Percentiles rank a stretch among this genome's conserved stretches.
Evolutionary conservation across 2,797 vertebrate species (phyloP).

Genomic region (Hybognathus amarus): DNA sequence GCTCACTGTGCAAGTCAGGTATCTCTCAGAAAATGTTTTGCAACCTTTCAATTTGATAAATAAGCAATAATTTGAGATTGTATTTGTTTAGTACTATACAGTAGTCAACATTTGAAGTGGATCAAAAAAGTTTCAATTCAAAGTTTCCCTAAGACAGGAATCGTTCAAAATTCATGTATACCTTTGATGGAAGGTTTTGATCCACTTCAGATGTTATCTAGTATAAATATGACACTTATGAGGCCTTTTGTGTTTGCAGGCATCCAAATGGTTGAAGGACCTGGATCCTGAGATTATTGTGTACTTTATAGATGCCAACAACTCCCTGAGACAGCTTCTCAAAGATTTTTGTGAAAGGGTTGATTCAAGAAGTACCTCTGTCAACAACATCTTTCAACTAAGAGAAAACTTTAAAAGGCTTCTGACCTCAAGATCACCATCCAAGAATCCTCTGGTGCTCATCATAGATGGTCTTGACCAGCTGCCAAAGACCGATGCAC

Average conservation of each 20-base stretch:
- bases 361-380: slow-evolving; percentile 27
- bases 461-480: slow-evolving; percentile 79
- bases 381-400: slow-evolving; percentile 61
- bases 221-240: slow-evolving; percentile 14
- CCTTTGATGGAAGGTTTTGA: no score
- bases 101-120: no score
- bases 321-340: slow-evolving; percentile 68
- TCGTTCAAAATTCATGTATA: no score
- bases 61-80: not conserved
- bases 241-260: slow-evolving; percentile 65
- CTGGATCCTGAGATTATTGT: slow-evolving; percentile 72
- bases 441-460: slow-evolving; percentile 70
- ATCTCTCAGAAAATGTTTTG: not conserved
- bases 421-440: slow-evolving; percentile 67
- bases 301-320: slow-evolving; percentile 67
- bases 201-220: no score
- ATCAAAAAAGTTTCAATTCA: no score
- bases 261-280: slow-evolving; percentile 74
- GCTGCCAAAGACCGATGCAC: slow-evolving; percentile 48
- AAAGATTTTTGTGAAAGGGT: slow-evolving; percentile 73
- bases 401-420: slow-evolving; percentile 68
- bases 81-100: not conserved
- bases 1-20: slow-evolving; percentile 80
- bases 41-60: not conserved
- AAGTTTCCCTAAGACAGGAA: no score